Conservation (phyloP, 2,888 invertebrate genomes). For the Cinara cedri region DNA sequence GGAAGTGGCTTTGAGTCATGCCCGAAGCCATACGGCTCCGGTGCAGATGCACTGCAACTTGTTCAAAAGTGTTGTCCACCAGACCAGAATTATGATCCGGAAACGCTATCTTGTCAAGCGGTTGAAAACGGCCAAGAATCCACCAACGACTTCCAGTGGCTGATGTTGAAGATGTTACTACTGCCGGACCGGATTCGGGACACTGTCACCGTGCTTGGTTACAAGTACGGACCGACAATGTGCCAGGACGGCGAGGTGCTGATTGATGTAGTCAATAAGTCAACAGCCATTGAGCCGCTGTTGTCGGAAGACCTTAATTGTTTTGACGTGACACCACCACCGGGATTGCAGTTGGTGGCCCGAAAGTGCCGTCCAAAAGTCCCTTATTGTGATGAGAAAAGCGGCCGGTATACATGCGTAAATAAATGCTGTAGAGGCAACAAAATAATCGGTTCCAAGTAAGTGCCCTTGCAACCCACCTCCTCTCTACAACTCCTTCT, state of each 20-base stretch:
- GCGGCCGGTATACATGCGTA: constrained; percentile 37
- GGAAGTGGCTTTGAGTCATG: neutral
- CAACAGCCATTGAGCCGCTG: constrained; percentile 54
- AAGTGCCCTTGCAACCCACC: too few species aligned
- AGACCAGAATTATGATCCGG: constrained; percentile 58
- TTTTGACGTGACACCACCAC: constrained; percentile 16
- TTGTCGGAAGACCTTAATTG: neutral
- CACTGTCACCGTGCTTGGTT: constrained; percentile 43
- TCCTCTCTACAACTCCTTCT: too few species aligned
- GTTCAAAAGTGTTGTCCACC: constrained; percentile 60
- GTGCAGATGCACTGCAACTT: neutral
- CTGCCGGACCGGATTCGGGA: constrained; percentile 48
- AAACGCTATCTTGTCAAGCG: constrained; percentile 58
- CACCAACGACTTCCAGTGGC: neutral
- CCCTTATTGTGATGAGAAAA: neutral
- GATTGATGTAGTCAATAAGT: constrained; percentile 58
- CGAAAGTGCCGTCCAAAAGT: constrained; percentile 59
- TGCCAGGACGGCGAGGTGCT: constrained; percentile 58
- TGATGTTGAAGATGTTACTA: constrained; percentile 48
- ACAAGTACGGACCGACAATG: constrained; percentile 52
- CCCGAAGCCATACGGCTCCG: constrained; percentile 14
- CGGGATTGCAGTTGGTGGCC: constrained; percentile 58
- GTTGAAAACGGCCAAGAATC: constrained; percentile 1
- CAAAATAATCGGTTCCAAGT: constrained; percentile 9
- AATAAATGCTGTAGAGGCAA: constrained; percentile 31